Conservation (phyloP, 2,888 invertebrate genomes). For the Schrankia costaestrigalis region DNA sequence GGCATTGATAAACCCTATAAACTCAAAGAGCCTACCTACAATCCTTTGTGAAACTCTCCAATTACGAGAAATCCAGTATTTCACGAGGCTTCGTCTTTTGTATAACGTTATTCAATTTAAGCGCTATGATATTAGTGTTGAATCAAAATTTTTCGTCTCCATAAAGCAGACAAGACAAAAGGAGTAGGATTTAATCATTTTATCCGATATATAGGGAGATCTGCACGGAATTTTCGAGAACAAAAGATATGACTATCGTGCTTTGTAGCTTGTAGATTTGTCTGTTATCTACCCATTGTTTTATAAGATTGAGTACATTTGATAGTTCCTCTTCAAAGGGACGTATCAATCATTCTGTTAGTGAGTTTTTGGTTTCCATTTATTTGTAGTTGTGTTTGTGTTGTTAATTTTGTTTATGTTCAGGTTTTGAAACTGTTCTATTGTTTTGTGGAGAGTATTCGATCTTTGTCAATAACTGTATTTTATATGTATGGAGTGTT, state of each 20-base stretch:
- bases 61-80: constrained; percentile 4
- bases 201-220: constrained; percentile 19
- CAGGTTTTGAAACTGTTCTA: too few relatives aligned
- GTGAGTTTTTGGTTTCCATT: too few relatives aligned
- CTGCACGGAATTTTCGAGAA: constrained; percentile 23
- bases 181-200: constrained; percentile 27
- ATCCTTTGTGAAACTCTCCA: too few relatives aligned
- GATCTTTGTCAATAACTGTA: too few relatives aligned
- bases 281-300: constrained; percentile 14
- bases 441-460: too few relatives aligned
- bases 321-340: too few relatives aligned
- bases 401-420: too few relatives aligned
- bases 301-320: constrained; percentile 6
- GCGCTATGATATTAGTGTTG: constrained; percentile 16
- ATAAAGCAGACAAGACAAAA: constrained; percentile 30
- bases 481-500: too few relatives aligned
- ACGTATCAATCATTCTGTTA: too few relatives aligned
- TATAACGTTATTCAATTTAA: constrained; percentile 19
- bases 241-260: constrained; percentile 20
- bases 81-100: constrained; percentile 14
- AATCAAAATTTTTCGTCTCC: constrained; percentile 17
- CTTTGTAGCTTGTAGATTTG: constrained; percentile 11
- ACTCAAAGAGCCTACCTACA: too few relatives aligned
- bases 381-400: too few relatives aligned
- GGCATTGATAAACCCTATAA: too few relatives aligned